phyloP scores from a whole-genome alignment of 2,888 invertebrate genomes.

The Actias luna region DNA sequence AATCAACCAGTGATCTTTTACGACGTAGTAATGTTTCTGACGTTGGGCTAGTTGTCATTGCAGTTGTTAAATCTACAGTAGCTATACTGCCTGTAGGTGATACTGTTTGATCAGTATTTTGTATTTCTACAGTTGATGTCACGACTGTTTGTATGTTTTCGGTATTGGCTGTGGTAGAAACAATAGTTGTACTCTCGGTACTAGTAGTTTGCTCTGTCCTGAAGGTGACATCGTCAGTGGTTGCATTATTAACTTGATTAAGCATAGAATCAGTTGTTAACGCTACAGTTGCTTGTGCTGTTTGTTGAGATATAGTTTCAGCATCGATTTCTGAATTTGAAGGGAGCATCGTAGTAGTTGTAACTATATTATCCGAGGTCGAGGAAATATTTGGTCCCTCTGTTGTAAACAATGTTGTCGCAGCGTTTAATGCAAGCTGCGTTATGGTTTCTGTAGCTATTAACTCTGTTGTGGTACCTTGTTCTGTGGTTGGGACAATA shows the following conservation, averaged over 20 bases:
- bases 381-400: slow-evolving; percentile 1
- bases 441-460: slow-evolving; percentile 14
- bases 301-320: slow-evolving; percentile 34
- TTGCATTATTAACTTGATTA: background rate
- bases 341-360: slow-evolving; percentile 20
- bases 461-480: slow-evolving; percentile 23
- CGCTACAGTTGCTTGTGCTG: slow-evolving; percentile 35
- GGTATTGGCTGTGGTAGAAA: slow-evolving; percentile 7
- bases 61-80: slow-evolving; percentile 32
- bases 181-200: slow-evolving; percentile 17
- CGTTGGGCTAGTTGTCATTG: slow-evolving; percentile 37
- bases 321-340: slow-evolving; percentile 25
- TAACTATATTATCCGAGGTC: slow-evolving; percentile 19
- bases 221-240: slow-evolving; percentile 20
- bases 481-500: slow-evolving; percentile 32
- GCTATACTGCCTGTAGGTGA: slow-evolving; percentile 27
- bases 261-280: slow-evolving; percentile 30
- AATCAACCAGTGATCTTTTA: slow-evolving; percentile 71
- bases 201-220: slow-evolving; percentile 23
- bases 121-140: slow-evolving; percentile 10
- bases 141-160: slow-evolving; percentile 12
- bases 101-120: slow-evolving; percentile 22
- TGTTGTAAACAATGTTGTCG: background rate
- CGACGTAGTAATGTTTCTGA: slow-evolving; percentile 62
- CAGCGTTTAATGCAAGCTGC: background rate